Evolutionary conservation across 2,888 invertebrate genomes (phyloP).

Genomic region (Nemoura dubitans): DNA sequence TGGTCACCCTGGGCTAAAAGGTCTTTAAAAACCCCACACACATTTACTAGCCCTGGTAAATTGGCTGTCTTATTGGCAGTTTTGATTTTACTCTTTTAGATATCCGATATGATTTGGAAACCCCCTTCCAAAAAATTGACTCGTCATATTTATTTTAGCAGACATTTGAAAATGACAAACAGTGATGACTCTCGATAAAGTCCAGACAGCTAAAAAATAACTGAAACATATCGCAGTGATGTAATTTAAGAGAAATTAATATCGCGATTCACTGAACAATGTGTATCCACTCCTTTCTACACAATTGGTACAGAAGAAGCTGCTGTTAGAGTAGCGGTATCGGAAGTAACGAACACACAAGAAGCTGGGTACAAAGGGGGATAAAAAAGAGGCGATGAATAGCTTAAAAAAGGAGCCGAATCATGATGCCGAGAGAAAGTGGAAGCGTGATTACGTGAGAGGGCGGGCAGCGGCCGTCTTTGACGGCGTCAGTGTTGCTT

Average conservation of each 20-base stretch:
- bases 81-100: too few relatives aligned
- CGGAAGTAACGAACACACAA: conserved; percentile 17
- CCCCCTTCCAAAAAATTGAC: too few relatives aligned
- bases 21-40: too few relatives aligned
- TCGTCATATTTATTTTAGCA: too few relatives aligned
- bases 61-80: too few relatives aligned
- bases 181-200: background rate
- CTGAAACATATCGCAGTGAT: background rate
- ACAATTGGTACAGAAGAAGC: background rate
- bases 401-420: conserved; percentile 19
- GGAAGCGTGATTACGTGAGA: conserved; percentile 13
- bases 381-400: background rate
- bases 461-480: background rate
- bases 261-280: background rate
- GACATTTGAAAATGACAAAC: too few relatives aligned
- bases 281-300: background rate
- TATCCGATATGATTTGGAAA: too few relatives aligned
- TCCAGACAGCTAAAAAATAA: background rate
- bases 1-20: too few relatives aligned
- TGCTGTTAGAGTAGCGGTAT: background rate
- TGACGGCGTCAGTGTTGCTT: background rate
- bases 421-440: conserved; percentile 31
- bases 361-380: background rate
- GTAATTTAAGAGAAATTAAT: background rate
- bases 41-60: too few relatives aligned